Conservation (phyloP, 2,888 invertebrate species). For the Hydrotaea cyrtoneurina region DNA sequence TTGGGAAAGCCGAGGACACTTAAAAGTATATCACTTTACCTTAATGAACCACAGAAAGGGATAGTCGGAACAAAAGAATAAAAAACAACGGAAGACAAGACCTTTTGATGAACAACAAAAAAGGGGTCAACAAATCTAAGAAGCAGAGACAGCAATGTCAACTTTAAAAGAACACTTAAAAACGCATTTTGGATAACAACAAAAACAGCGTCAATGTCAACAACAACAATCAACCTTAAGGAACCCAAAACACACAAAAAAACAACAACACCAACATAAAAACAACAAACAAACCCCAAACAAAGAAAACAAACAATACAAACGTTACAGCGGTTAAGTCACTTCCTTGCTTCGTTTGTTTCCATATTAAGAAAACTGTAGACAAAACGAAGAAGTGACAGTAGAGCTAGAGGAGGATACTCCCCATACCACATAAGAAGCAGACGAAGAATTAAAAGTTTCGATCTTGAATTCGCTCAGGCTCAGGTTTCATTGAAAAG, state of each 20-base stretch:
- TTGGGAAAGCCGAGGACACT: conserved; percentile 57
- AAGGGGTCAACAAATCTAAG: conserved; percentile 62
- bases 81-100: background rate
- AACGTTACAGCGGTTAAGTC: conserved; percentile 64
- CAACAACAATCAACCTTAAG: conserved; percentile 48
- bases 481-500: conserved; percentile 66
- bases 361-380: conserved; percentile 1
- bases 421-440: conserved; percentile 16
- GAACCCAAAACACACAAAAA: conserved; percentile 46
- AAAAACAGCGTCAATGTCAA: conserved; percentile 26
- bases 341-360: conserved; percentile 53
- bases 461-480: conserved; percentile 64
- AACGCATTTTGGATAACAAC: conserved; percentile 59
- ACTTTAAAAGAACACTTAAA: conserved; percentile 58
- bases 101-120: conserved; percentile 34
- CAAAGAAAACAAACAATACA: conserved; percentile 57
- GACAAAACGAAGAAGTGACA: background rate
- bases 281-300: conserved; percentile 10
- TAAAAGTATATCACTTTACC: conserved; percentile 61
- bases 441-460: conserved; percentile 47
- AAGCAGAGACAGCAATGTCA: conserved; percentile 35
- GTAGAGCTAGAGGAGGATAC: background rate
- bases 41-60: conserved; percentile 65
- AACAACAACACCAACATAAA: background rate
- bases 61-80: conserved; percentile 55